Percentiles rank a stretch among this genome's conserved stretches.
Conservation (phyloP, 1,140 invertebrate species). For the Drosophila ohnishii region DNA sequence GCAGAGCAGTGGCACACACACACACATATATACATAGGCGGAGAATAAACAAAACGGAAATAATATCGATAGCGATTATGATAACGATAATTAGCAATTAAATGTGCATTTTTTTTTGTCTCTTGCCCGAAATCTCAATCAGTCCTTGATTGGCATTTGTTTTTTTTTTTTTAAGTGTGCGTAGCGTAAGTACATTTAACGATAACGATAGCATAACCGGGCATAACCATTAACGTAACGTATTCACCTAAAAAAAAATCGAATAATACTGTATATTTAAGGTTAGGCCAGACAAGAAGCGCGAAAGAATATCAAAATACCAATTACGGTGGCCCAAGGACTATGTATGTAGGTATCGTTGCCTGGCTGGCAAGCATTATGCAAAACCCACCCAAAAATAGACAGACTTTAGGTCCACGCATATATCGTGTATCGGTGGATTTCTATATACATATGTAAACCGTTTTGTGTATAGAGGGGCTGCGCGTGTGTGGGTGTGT, state of each 20-base stretch:
- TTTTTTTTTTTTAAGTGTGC: constrained; percentile 39
- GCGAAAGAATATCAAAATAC: constrained; percentile 35
- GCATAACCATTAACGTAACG: constrained; percentile 29
- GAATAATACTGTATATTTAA: constrained; percentile 30
- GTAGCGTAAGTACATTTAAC: constrained; percentile 48
- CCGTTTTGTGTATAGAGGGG: constrained; percentile 26
- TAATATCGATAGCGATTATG: constrained; percentile 42
- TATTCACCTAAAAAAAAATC: background rate
- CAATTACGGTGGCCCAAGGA: background rate
- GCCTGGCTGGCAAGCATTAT: constrained; percentile 13
- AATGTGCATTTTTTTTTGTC: constrained; percentile 61
- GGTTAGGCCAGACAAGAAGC: constrained; percentile 11
- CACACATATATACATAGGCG: constrained; percentile 23
- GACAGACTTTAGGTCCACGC: constrained; percentile 10
- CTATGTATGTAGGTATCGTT: background rate
- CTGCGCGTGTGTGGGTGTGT: constrained; percentile 9
- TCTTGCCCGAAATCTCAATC: constrained; percentile 27
- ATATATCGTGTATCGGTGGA: constrained; percentile 8
- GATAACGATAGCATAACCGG: constrained; percentile 37
- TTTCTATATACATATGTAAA: background rate
- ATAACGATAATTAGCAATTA: constrained; percentile 57
- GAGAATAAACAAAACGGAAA: constrained; percentile 10
- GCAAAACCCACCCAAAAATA: constrained; percentile 39
- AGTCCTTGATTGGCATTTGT: constrained; percentile 23
- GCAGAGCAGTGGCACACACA: constrained; percentile 11